These are phyloP conservation scores for Diadophis punctatus DNA, from an alignment of 2,113 vertebrate species.

Conservation along the genomic window DNA sequence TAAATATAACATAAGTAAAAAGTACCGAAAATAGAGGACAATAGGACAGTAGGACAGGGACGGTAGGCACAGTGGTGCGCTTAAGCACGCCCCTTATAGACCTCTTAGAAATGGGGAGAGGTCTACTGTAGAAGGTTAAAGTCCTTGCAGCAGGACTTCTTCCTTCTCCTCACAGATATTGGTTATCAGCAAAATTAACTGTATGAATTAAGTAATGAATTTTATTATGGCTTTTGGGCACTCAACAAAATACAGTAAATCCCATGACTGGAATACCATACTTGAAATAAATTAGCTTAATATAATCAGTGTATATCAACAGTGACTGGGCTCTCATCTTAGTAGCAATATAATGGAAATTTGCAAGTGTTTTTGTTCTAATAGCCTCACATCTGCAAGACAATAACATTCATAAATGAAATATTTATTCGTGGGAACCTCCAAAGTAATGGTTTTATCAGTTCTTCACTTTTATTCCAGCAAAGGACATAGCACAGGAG, in stretches of 20 bases:
- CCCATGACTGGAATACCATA: neutral
- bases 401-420: neutral
- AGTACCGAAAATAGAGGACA: no score
- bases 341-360: neutral
- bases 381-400: neutral
- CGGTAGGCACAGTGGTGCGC: no score
- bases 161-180: neutral
- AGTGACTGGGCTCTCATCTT: neutral
- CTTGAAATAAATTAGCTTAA: neutral
- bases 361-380: neutral
- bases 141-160: neutral
- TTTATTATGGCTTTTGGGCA: neutral
- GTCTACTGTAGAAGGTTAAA: no score
- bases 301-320: neutral
- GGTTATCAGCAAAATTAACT: neutral
- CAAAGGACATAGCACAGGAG: neutral
- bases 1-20: no score
- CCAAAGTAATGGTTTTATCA: neutral
- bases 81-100: no score
- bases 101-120: no score
- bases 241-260: neutral
- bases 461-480: neutral
- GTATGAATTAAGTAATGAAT: neutral
- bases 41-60: no score
- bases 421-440: neutral